Conservation (phyloP, 2,797 vertebrate species). For the Xenops minutus region DNA sequence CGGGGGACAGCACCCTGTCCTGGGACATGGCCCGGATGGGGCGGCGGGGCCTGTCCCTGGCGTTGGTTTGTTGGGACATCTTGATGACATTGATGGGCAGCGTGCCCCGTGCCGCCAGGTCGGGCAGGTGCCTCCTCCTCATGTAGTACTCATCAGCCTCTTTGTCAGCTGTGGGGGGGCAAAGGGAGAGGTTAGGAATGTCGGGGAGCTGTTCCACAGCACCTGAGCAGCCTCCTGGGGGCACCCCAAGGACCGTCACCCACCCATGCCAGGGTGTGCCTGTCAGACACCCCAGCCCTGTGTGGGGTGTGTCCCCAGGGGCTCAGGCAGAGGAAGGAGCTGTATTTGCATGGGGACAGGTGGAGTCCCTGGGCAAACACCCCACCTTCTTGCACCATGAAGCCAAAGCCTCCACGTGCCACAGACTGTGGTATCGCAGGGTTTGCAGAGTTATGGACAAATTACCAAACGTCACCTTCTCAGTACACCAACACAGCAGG, state of each 20-base stretch:
- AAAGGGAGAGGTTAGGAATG: background rate
- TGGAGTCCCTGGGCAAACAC: too few species aligned
- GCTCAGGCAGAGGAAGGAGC: background rate
- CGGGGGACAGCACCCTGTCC: conserved; percentile 91
- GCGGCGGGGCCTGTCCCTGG: conserved; percentile 88
- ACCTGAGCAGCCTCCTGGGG: background rate
- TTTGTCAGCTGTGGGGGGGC: conserved; percentile 86
- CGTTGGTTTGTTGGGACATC: conserved; percentile 85
- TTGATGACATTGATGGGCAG: conserved; percentile 97
- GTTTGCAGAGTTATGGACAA: background rate
- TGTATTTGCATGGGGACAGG: background rate
- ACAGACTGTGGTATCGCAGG: accelerated
- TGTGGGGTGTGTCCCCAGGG: background rate
- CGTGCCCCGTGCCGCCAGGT: conserved; percentile 92
- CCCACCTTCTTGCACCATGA: background rate
- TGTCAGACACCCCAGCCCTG: background rate
- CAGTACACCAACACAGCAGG: background rate
- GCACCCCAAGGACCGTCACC: accelerated
- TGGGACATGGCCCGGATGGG: conserved; percentile 98
- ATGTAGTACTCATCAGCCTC: conserved; percentile 96
- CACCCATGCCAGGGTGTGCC: background rate
- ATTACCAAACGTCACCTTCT: background rate
- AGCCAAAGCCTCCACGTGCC: background rate
- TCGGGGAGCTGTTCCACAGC: background rate
- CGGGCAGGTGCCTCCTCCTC: conserved; percentile 92